Evolutionary conservation across 2,888 invertebrate species (phyloP).

Genomic region (Drosophila suboccidentalis): DNA sequence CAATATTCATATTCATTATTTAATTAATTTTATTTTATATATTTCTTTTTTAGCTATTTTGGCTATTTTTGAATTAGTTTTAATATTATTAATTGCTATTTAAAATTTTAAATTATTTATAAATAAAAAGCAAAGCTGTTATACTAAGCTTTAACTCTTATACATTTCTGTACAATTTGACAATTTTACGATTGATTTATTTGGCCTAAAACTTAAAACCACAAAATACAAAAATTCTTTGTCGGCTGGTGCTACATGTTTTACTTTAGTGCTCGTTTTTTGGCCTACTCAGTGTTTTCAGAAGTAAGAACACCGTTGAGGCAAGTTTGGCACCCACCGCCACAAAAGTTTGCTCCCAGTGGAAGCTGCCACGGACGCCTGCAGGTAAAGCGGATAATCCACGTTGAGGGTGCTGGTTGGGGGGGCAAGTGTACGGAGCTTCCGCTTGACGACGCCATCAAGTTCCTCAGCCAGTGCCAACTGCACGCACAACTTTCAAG

Average conservation of each 20-base stretch:
- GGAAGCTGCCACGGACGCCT: slow-evolving; percentile 34
- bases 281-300: slow-evolving; percentile 6
- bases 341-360: slow-evolving; percentile 35
- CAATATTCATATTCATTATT: too few species aligned
- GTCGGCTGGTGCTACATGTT: slow-evolving; percentile 13
- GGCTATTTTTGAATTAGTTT: too few species aligned
- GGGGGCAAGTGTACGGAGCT: slow-evolving; percentile 9
- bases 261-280: slow-evolving; percentile 3
- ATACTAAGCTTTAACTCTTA: background rate
- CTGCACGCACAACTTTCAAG: slow-evolving; percentile 68
- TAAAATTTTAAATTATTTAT: background rate
- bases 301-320: slow-evolving; percentile 19
- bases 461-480: slow-evolving; percentile 35
- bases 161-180: background rate
- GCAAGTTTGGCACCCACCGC: slow-evolving; percentile 28
- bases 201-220: slow-evolving; percentile 17
- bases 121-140: background rate
- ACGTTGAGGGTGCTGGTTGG: background rate
- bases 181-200: slow-evolving; percentile 31
- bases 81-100: background rate
- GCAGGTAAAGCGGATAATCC: slow-evolving; percentile 67
- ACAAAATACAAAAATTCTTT: slow-evolving; percentile 10
- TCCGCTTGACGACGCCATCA: slow-evolving; percentile 60
- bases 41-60: too few species aligned
- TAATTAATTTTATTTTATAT: too few species aligned